Evolutionary conservation across 2,113 vertebrate species (phyloP).

Genomic region (Gadus chalcogrammus): DNA sequence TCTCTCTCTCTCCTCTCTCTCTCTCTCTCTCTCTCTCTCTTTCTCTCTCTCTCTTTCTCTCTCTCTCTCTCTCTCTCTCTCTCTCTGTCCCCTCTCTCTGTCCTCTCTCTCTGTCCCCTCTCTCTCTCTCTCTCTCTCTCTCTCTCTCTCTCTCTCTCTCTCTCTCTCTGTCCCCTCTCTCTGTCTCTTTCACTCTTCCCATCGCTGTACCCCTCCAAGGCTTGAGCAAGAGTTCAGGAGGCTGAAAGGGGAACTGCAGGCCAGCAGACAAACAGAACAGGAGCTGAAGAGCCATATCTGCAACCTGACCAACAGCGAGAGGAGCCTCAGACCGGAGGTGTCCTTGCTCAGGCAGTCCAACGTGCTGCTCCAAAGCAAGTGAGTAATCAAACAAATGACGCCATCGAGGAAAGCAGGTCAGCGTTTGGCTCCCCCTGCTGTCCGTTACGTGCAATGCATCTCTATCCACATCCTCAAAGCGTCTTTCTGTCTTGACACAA

Average conservation of each 20-base stretch:
- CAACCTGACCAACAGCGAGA: conserved; percentile 77
- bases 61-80: background rate
- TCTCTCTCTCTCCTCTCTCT: too few species aligned
- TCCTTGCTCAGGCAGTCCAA: conserved; percentile 77
- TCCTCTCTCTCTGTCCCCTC: background rate
- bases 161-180: background rate
- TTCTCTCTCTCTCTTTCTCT: background rate
- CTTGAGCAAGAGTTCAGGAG: conserved; percentile 74
- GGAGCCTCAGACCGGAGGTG: conserved; percentile 77
- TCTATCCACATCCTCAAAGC: background rate
- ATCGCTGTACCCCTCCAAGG: conserved; percentile 41
- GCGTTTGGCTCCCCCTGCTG: conserved; percentile 18
- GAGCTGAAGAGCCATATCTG: conserved; percentile 78
- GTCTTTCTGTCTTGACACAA: background rate
- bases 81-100: background rate
- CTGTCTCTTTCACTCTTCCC: background rate
- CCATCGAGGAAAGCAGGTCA: background rate
- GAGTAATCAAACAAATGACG: conserved; percentile 32
- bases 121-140: too few species aligned
- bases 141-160: background rate
- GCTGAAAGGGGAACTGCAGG: conserved; percentile 73
- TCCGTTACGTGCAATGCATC: conserved; percentile 2
- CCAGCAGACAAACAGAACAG: conserved; percentile 73
- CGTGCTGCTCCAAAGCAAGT: conserved; percentile 79
- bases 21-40: too few species aligned